Evolutionary conservation across 2,888 invertebrate species (phyloP), one percentile per base, ranked within the genome.

Genomic region (Phymatocera aterrima): DNA sequence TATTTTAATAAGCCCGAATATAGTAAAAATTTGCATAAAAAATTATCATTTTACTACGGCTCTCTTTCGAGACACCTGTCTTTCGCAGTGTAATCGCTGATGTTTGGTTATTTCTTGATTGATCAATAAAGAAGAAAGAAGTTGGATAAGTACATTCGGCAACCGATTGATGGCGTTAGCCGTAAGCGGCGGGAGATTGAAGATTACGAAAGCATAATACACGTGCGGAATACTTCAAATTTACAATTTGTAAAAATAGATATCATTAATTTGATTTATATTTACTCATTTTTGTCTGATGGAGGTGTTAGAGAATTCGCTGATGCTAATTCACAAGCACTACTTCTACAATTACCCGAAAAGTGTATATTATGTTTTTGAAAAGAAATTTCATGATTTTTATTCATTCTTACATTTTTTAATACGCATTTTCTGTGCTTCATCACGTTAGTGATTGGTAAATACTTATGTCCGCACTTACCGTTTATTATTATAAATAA

Each of bases 21-120:
- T 43, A 24, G 46, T 68, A 15, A 18, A 21, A 68, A 28, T 68
- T 68, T 68, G 15, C 24, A 24, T 2, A 21, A 8, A 46, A 10
- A 43, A 28, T 68, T 24, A 28, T 24, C 40, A 43, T 64, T 64
- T 37, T 51, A 1, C 43, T 43, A 68, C 24, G 40, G 4, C 24
- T n/a, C 68, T 68, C 15, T 6, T 28, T 6, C n/a, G 40, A 43
- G 37, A 60, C 57, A 75, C 75, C 24, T 43, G 61, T 37, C 37
- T 43, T 43, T 15, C 21, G 12, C 10, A n/a, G 24, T 37, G 60
- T 75, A 57, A 54, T 61, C 61, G 43, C 31, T 31, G 54, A 74
- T 57, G 57, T 57, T 75, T 43, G 75, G 43, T n/a, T 54, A 75
- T 60, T 75, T n/a, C n/a, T n/a, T 60, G 75, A 57, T 75, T 75